phyloP scores from a whole-genome alignment of 2,113 vertebrate species.

The Macaca fascicularis region T2T-MFA8v1.1 NC_088376.1:50486001-50486500 shows the following conservation, averaged over 20 bases:
- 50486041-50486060: fast-evolving
- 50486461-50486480: slow-evolving; percentile 74
- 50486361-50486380: slow-evolving; percentile 45
- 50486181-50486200: neutral
- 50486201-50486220: neutral
- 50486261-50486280: neutral
- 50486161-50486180: neutral
- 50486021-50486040: neutral
- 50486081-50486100: neutral
- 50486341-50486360: slow-evolving; percentile 39
- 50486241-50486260: neutral
- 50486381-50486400: slow-evolving; percentile 59
- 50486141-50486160: neutral
- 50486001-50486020: neutral
- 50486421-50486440: slow-evolving; percentile 50
- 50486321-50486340: slow-evolving; percentile 46
- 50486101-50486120: neutral
- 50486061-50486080: neutral
- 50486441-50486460: slow-evolving; percentile 58
- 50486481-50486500: slow-evolving; percentile 67
- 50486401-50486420: slow-evolving; percentile 38
- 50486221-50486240: neutral
- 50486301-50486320: slow-evolving; percentile 57
- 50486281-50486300: neutral
- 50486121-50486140: neutral